Conservation (phyloP, 2,797 vertebrate species). For the Pangasius macronema region DNA sequence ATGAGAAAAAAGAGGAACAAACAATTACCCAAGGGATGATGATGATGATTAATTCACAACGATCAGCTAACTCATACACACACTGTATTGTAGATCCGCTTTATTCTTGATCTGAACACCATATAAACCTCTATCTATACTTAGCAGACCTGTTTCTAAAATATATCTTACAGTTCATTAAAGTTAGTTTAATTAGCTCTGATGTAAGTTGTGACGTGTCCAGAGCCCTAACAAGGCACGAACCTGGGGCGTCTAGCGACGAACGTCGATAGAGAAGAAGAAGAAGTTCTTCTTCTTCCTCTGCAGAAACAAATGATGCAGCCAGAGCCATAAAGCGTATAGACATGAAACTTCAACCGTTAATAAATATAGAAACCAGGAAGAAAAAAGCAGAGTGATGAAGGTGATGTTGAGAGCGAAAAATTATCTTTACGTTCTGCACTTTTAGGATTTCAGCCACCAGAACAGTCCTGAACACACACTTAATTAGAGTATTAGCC, state of each 20-base stretch:
- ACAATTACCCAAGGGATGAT: neutral
- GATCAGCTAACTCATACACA: neutral
- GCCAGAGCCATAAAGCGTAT: neutral
- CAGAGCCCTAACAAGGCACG: no score
- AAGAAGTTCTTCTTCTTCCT: neutral
- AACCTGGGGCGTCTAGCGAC: no score
- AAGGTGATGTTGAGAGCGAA: neutral
- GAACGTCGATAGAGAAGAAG: no score
- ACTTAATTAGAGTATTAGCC: neutral
- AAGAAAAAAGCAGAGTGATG: neutral
- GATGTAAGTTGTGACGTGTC: no score
- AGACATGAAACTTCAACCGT: neutral
- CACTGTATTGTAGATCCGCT: neutral
- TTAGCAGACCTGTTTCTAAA: no score
- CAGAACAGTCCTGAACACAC: neutral
- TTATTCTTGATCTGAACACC: neutral
- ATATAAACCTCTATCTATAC: no score
- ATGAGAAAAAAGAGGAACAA: neutral
- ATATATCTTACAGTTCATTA: neutral
- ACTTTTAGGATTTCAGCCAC: neutral
- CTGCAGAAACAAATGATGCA: neutral
- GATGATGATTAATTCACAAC: neutral
- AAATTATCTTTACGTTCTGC: neutral
- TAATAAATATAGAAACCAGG: neutral
- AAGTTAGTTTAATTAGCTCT: neutral